A percentile compares a stretch with the other conserved stretches of the same genome.
Conservation (phyloP, 2,888 invertebrate genomes). For the Lumbricus terrestris region DNA sequence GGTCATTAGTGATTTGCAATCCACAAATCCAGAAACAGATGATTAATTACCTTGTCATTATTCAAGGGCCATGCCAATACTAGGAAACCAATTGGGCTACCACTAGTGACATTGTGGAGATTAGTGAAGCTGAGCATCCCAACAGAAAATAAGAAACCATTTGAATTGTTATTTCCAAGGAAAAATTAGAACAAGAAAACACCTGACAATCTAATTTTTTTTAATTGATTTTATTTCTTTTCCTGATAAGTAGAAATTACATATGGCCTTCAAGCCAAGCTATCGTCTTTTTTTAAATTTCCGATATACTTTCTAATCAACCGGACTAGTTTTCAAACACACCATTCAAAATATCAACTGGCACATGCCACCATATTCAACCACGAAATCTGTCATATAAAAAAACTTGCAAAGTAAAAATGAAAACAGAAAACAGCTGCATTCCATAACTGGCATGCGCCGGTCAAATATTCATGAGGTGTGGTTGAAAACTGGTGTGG, state of each 20-base stretch:
- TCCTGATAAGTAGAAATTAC: neutral
- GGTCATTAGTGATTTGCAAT: neutral
- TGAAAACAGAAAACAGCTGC: neutral
- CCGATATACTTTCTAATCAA: neutral
- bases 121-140: too few relatives aligned
- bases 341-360: neutral
- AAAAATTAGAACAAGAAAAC: neutral
- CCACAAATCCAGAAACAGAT: neutral
- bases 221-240: neutral
- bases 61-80: neutral
- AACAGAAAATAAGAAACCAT: neutral
- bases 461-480: neutral
- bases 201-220: neutral
- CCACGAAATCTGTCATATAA: neutral
- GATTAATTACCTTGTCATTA: neutral
- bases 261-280: neutral
- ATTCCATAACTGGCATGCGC: neutral
- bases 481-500: neutral
- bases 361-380: constrained; percentile 3
- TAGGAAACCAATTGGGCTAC: neutral
- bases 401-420: neutral
- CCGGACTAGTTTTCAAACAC: neutral
- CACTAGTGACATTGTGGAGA: neutral
- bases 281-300: neutral
- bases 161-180: neutral